These are phyloP conservation scores for Epinotia demarniana DNA, from an alignment of 2,888 invertebrate species.

Conservation along the genomic window DNA sequence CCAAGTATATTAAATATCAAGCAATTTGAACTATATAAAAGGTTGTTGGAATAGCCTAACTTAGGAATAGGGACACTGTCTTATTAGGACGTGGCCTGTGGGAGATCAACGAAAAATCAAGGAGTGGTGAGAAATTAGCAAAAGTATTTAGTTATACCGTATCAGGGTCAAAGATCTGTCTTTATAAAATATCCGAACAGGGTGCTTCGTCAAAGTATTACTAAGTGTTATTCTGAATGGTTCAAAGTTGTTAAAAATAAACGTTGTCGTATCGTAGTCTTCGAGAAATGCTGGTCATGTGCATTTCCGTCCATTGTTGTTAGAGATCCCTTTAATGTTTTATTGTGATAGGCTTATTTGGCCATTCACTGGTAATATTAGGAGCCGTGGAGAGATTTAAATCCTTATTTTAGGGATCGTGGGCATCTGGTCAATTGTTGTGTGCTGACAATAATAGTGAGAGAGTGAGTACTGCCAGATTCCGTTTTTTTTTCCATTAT, in stretches of 20 bases:
- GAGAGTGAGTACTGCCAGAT: background rate
- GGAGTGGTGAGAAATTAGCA: background rate
- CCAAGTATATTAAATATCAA: background rate
- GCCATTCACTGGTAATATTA: background rate
- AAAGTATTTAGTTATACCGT: background rate
- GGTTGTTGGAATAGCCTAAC: background rate
- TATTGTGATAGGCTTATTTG: conserved; percentile 2
- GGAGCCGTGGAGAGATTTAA: background rate
- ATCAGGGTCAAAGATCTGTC: conserved; percentile 2
- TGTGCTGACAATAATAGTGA: background rate
- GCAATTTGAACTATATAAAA: background rate
- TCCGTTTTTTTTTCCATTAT: background rate
- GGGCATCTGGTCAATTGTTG: background rate
- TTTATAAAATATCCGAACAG: conserved; percentile 21
- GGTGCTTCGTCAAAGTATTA: conserved; percentile 31
- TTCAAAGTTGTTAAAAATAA: background rate
- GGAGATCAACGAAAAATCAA: background rate
- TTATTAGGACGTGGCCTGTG: background rate
- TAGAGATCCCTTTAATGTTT: background rate
- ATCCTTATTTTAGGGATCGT: background rate
- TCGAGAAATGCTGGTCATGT: background rate
- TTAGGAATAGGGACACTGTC: background rate
- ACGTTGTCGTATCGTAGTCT: background rate
- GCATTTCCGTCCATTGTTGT: background rate
- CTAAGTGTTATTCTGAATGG: conserved; percentile 26